Conservation (phyloP, 1,140 invertebrate species). For the Aphelenchoides besseyi region DNA sequence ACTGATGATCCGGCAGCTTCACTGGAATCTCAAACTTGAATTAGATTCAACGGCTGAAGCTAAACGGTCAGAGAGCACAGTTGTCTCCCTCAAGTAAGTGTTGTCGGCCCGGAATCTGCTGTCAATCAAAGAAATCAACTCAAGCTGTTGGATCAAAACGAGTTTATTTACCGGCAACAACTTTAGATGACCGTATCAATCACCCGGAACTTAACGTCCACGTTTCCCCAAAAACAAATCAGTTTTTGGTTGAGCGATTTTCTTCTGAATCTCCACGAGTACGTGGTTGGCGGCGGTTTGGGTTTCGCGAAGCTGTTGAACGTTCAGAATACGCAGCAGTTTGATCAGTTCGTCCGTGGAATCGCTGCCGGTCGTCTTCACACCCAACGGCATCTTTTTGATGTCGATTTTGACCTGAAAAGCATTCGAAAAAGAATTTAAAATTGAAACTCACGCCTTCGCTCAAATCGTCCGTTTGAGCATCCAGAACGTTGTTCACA, state of each 20-base stretch:
- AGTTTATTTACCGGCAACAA: too few species aligned
- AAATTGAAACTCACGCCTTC: not conserved
- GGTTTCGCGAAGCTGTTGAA: not conserved
- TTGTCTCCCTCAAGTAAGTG: too few species aligned
- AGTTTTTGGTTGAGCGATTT: not conserved
- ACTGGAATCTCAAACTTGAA: too few species aligned
- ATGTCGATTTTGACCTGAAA: not conserved
- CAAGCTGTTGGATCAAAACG: too few species aligned
- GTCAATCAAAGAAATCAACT: too few species aligned
- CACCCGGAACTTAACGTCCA: not conserved
- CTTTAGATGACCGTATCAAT: too few species aligned
- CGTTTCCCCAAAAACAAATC: not conserved
- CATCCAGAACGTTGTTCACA: not conserved
- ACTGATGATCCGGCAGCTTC: too few species aligned
- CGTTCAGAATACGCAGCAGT: not conserved
- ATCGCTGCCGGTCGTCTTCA: not conserved
- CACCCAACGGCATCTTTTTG: not conserved
- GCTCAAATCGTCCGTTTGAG: not conserved
- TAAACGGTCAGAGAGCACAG: too few species aligned
- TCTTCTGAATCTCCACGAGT: not conserved
- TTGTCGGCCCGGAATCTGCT: too few species aligned
- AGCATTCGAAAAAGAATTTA: not conserved
- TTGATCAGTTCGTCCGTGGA: not conserved
- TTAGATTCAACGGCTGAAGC: too few species aligned
- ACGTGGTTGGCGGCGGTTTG: not conserved